Evolutionary conservation across 2,113 vertebrate genomes (phyloP).

Genomic region (Grus americana): DNA sequence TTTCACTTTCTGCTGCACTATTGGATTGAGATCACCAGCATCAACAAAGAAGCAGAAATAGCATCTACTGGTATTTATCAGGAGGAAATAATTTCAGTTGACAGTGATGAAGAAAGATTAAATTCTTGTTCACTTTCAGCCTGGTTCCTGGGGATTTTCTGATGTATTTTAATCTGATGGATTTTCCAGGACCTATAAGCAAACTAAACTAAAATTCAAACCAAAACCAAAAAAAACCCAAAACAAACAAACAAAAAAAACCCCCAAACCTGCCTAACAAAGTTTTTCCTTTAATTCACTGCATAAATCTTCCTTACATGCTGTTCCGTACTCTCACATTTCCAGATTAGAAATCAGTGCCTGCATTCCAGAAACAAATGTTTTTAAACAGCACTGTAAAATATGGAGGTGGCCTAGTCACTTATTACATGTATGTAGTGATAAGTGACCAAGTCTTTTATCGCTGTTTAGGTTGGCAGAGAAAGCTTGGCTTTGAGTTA

Average conservation of each 20-base stretch:
- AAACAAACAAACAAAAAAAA: neutral
- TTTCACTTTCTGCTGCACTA: constrained; percentile 22
- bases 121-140: constrained; percentile 38
- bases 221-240: neutral
- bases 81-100: constrained; percentile 31
- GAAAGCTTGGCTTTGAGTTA: neutral
- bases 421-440: neutral
- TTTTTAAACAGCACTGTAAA: neutral
- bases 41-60: constrained; percentile 50
- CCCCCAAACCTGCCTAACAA: neutral
- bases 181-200: constrained; percentile 21
- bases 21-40: constrained; percentile 44
- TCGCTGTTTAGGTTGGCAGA: neutral
- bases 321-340: neutral
- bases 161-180: constrained; percentile 32
- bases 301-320: neutral
- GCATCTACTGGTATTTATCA: constrained; percentile 58
- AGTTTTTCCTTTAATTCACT: neutral
- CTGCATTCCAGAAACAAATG: neutral
- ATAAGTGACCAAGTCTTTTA: neutral
- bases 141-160: constrained; percentile 34
- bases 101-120: constrained; percentile 61
- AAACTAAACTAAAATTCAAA: neutral
- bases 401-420: neutral
- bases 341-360: neutral